These are phyloP conservation scores for Arge pagana DNA, from an alignment of 2,888 invertebrate species.

Conservation along the genomic window DNA sequence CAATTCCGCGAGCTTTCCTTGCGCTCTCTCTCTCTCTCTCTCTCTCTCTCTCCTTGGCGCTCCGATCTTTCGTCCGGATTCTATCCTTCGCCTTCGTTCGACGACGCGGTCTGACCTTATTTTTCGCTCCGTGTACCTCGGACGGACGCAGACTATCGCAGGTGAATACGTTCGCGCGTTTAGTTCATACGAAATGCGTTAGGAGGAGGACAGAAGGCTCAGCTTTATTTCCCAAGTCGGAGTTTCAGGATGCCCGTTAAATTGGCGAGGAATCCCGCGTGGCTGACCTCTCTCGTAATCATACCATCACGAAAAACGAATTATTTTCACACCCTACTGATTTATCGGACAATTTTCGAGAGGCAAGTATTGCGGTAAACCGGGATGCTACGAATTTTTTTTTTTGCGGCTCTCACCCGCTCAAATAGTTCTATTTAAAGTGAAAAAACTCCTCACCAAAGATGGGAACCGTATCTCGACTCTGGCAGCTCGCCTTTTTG, in stretches of 20 bases:
- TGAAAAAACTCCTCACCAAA: too few species aligned
- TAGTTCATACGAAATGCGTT: slow-evolving; percentile 6
- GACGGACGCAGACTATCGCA: not conserved
- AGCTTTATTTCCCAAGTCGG: slow-evolving; percentile 14
- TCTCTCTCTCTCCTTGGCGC: not conserved
- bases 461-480: too few species aligned
- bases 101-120: slow-evolving; percentile 7
- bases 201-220: slow-evolving; percentile 8
- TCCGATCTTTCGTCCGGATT: not conserved
- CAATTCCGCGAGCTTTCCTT: slow-evolving; percentile 2
- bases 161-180: slow-evolving; percentile 2
- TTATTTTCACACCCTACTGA: too few species aligned
- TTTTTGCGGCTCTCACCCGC: too few species aligned
- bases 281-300: not conserved
- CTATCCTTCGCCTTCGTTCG: slow-evolving; percentile 10
- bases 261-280: not conserved
- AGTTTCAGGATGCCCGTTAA: slow-evolving; percentile 7
- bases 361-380: too few species aligned
- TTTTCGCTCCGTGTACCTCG: not conserved
- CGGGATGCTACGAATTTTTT: too few species aligned
- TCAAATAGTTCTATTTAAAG: too few species aligned
- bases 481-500: too few species aligned
- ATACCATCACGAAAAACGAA: not conserved
- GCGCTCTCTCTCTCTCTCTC: too few species aligned
- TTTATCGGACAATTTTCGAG: too few species aligned